Conservation (phyloP, 2,113 vertebrate genomes). For the Scomber colias region DNA sequence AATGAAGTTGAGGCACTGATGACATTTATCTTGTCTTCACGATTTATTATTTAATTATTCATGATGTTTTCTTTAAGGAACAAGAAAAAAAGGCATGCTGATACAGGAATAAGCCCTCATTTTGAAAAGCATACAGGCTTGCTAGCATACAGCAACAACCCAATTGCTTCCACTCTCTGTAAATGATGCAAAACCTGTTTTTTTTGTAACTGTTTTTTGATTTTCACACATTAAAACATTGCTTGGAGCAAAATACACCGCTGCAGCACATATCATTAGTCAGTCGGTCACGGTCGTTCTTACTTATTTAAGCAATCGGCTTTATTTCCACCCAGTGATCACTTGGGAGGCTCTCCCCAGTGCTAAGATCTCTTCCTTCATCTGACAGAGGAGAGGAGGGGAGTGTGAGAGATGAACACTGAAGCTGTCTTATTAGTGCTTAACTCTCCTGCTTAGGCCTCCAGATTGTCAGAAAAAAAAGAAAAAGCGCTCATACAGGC, state of each 20-base stretch:
- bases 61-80: slow-evolving; percentile 52
- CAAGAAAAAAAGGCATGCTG: slow-evolving; percentile 14
- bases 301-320: slow-evolving; percentile 64
- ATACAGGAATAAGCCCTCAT: slow-evolving; percentile 44
- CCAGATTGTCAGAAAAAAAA: slow-evolving; percentile 69
- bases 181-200: slow-evolving; percentile 56
- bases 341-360: slow-evolving; percentile 43
- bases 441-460: slow-evolving; percentile 63
- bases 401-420: slow-evolving; percentile 49
- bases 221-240: slow-evolving; percentile 57
- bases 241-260: slow-evolving; percentile 41
- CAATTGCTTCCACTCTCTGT: slow-evolving; percentile 39
- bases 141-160: slow-evolving; percentile 37
- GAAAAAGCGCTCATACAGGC: slow-evolving; percentile 60
- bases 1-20: slow-evolving; percentile 48
- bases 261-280: slow-evolving; percentile 34
- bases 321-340: slow-evolving; percentile 63
- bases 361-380: slow-evolving; percentile 64
- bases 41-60: slow-evolving; percentile 72
- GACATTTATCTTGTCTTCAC: slow-evolving; percentile 36
- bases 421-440: slow-evolving; percentile 76
- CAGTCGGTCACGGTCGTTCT: slow-evolving; percentile 45
- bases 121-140: slow-evolving; percentile 39
- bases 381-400: slow-evolving; percentile 58
- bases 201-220: slow-evolving; percentile 45